Conservation (phyloP, 2,888 invertebrate species). For the Cyrtodaria siliqua region DNA sequence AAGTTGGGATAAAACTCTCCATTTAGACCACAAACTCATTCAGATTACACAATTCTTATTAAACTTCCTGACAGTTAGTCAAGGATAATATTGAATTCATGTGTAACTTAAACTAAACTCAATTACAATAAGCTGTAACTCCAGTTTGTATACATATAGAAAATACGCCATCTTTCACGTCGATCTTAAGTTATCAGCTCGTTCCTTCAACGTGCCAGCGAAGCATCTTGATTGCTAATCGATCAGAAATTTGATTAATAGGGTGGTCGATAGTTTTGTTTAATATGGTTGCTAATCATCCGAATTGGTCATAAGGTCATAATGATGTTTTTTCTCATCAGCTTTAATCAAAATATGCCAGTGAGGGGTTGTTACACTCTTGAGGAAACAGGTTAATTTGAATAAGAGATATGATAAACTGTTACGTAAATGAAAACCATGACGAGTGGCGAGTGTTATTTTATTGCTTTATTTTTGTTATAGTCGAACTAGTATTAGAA, state of each 20-base stretch:
- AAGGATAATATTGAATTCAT: too few relatives aligned
- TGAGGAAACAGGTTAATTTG: background rate
- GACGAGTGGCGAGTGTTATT: conserved; percentile 3
- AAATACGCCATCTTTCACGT: too few relatives aligned
- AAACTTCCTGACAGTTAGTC: too few relatives aligned
- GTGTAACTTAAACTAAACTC: too few relatives aligned
- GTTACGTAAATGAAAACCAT: conserved; percentile 14
- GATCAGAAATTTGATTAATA: conserved; percentile 62
- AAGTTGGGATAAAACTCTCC: too few relatives aligned
- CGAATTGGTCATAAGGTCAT: conserved; percentile 52
- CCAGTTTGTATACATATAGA: too few relatives aligned
- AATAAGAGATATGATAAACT: background rate
- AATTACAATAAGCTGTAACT: too few relatives aligned
- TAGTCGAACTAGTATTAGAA: too few relatives aligned
- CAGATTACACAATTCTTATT: too few relatives aligned
- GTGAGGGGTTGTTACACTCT: background rate
- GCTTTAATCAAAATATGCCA: conserved; percentile 23
- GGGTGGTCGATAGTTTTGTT: conserved; percentile 57
- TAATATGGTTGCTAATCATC: conserved; percentile 55
- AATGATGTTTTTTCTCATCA: conserved; percentile 48
- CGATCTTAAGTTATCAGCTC: too few relatives aligned
- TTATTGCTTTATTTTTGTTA: too few relatives aligned
- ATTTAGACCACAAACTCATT: too few relatives aligned
- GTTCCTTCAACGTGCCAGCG: conserved; percentile 11
- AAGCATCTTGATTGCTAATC: conserved; percentile 16